Evolutionary conservation across 2,113 vertebrate genomes (phyloP), one percentile per base, ranked within the genome.

Genomic region (Halcyon senegalensis): DNA sequence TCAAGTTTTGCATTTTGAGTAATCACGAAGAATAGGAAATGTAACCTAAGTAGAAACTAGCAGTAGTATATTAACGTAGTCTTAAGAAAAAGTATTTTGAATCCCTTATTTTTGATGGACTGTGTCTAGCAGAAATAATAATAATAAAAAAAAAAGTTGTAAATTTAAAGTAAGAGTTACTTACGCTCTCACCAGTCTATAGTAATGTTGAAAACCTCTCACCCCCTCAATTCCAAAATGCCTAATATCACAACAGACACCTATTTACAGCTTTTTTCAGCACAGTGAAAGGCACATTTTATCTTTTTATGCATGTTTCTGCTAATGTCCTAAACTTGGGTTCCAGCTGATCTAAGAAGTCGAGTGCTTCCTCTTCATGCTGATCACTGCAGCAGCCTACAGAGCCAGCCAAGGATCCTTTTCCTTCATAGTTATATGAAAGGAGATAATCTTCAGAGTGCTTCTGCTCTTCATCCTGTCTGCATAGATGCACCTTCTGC

Each of bases 281-380:
- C 46, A 84, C 18, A 35, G n/a, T 41, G 77, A 79, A 68, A 92
- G 87, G 82, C 30, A 86, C 24, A 33, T 76, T 76, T 98, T 97
- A 98, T 97, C 97, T 98, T 95, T 93, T 99, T 80, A 89, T 79
- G 75, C 98, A 99, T 11, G 98, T 97, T 58, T 98, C 98, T 96
- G 98, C 98, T 72, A 99, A 98, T 58, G 98, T 98, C 97, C 98
- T 99, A 98, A 99, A 99, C 98, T 99, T 99, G 50, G 99, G 99
- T 87, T 99, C 99, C 59, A 99, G 98, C 17, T 98, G 97, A 97
- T 99, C 98, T 79, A 99, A 96, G 98, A 99, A 99, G 93, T 99
- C 98, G 53, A 99, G 97, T 6, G 97, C 98, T 11, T 98, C 95
- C 73, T 98, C 98, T 30, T 98, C 98, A 66, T 95, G 98, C 37